A percentile compares a stretch with the other conserved stretches of the same genome.
phyloP scores from a whole-genome alignment of 2,113 vertebrate species.

The Paedocypris sp. region DNA sequence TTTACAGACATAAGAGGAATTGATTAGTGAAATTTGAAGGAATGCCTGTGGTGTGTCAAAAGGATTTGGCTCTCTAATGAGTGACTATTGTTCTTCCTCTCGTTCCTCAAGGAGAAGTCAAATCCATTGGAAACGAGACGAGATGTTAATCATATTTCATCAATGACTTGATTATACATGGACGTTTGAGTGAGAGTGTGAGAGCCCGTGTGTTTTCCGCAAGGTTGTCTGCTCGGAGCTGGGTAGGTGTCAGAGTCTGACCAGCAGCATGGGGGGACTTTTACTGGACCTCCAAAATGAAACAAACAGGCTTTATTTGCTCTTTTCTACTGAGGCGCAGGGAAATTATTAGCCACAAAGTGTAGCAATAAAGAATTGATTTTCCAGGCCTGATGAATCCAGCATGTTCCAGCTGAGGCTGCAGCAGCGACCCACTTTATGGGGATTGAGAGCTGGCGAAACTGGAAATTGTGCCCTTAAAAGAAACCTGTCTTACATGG shows the following conservation, averaged over 20 bases:
- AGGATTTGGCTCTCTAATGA: not conserved
- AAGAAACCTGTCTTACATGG: conserved; percentile 37
- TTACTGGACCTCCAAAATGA: conserved; percentile 42
- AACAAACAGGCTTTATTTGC: conserved; percentile 53
- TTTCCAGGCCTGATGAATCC: conserved; percentile 54
- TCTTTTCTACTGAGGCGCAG: conserved; percentile 44
- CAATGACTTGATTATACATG: too few species aligned
- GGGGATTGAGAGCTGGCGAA: conserved; percentile 23
- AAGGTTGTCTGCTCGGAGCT: conserved; percentile 12
- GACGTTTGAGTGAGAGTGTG: too few species aligned
- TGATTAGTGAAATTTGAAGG: not conserved
- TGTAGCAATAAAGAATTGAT: conserved; percentile 52
- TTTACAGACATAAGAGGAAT: conserved; percentile 17
- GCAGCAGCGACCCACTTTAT: conserved; percentile 29
- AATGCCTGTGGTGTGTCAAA: conserved; percentile 4
- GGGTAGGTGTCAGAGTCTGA: conserved; percentile 11
- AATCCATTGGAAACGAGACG: not conserved
- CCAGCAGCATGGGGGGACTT: conserved; percentile 34
- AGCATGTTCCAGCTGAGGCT: conserved; percentile 52
- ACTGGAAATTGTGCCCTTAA: conserved; percentile 45
- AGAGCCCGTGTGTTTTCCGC: not conserved
- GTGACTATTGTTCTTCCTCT: not conserved
- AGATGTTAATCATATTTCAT: not conserved
- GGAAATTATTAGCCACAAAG: conserved; percentile 53
- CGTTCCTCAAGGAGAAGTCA: not conserved